A percentile compares a stretch with the other conserved stretches of the same genome.
These are phyloP conservation scores for Dioctria linearis DNA, from an alignment of 2,888 invertebrate species.

Conservation along the genomic window DNA sequence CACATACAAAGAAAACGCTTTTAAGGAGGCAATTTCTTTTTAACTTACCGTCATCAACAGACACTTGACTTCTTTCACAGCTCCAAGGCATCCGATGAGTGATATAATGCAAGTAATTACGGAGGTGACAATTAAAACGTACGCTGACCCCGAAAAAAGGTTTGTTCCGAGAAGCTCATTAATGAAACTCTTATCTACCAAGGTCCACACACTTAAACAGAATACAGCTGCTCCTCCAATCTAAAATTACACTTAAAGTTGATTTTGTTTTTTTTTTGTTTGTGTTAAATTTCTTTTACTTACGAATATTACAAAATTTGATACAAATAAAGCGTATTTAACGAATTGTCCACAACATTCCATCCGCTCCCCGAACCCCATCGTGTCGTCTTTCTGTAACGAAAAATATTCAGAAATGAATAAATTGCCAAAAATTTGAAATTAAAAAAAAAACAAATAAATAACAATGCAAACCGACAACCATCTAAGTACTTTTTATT, in stretches of 20 bases:
- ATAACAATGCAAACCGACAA: background rate
- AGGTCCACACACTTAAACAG: conserved; percentile 87
- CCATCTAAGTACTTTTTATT: background rate
- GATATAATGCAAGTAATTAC: conserved; percentile 86
- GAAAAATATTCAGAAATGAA: background rate
- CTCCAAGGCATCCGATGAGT: conserved; percentile 93
- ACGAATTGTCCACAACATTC: conserved; percentile 91
- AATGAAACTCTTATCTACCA: conserved; percentile 87
- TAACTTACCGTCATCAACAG: conserved; percentile 88
- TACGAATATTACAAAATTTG: conserved; percentile 90
- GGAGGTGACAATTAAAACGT: conserved; percentile 87
- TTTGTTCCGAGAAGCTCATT: conserved; percentile 89
- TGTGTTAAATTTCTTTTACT: conserved; percentile 71
- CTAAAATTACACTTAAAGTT: conserved; percentile 70
- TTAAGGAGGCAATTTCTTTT: conserved; percentile 10
- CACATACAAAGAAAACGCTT: conserved; percentile 8
- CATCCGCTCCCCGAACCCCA: conserved; percentile 87
- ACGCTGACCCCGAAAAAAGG: conserved; percentile 88
- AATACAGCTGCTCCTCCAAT: conserved; percentile 84
- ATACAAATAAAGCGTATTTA: conserved; percentile 87
- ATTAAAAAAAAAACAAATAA: background rate
- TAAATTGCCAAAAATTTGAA: background rate
- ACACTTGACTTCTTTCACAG: conserved; percentile 94
- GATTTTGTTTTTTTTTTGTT: background rate
- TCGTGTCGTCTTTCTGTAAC: conserved; percentile 68